phyloP scores from a whole-genome alignment of 2,113 vertebrate species.

The Rhegmatorhina hoffmannsi region DNA sequence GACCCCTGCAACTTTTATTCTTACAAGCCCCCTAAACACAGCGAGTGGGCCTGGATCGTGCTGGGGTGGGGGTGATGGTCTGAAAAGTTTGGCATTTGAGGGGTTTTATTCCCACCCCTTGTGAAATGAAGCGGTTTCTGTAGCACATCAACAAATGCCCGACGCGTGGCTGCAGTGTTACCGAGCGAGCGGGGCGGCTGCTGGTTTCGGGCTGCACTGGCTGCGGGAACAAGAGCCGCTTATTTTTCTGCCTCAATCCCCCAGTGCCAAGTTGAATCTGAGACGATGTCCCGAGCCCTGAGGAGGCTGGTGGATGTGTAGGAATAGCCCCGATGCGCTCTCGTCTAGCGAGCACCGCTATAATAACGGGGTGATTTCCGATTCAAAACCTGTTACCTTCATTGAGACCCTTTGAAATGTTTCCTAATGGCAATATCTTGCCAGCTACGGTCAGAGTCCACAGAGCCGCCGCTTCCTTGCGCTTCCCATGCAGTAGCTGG shows the following conservation, averaged over 20 bases:
- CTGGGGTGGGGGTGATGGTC: neutral
- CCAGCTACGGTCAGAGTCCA: neutral
- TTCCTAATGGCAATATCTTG: constrained; percentile 8
- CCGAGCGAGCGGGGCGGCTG: neutral
- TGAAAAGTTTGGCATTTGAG: neutral
- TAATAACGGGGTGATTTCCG: neutral
- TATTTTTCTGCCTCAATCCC: neutral
- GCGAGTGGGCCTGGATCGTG: neutral
- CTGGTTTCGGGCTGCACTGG: neutral
- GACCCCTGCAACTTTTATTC: neutral
- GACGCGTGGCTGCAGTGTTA: neutral
- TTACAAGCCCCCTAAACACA: accelerated
- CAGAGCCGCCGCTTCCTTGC: neutral
- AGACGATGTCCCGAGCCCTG: neutral
- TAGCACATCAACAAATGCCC: neutral
- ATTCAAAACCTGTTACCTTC: neutral
- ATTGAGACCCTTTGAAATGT: neutral
- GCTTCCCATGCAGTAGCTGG: constrained; percentile 40
- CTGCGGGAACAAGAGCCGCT: neutral
- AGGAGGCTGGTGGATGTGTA: neutral
- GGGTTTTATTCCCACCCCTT: neutral
- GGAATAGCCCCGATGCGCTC: neutral
- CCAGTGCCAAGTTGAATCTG: neutral
- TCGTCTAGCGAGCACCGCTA: neutral
- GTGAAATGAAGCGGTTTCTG: accelerated